Percentiles rank a stretch among this genome's conserved stretches.
phyloP scores from a whole-genome alignment of 2,113 vertebrate species.

The Arenaria interpres region DNA sequence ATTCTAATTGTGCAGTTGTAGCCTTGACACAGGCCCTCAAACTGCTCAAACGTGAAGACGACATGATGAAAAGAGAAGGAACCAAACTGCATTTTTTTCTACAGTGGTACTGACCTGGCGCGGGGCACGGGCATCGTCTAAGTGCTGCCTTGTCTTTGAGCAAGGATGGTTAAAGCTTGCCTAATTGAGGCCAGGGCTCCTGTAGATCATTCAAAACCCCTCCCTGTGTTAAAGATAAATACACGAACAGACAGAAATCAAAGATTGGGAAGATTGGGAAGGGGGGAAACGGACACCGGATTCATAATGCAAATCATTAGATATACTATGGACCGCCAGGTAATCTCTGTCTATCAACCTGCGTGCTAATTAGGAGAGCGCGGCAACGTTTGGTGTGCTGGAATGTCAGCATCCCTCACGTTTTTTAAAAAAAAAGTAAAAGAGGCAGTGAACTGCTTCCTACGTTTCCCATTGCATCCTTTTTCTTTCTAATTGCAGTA shows the following conservation, averaged over 20 bases:
- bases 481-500: constrained; percentile 10
- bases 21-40: not conserved
- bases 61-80: not conserved
- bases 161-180: not conserved
- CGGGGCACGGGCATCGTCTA: not conserved
- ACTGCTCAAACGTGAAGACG: not conserved
- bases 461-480: not conserved
- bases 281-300: not conserved
- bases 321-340: not conserved
- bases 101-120: fast-evolving
- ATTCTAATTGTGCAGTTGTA: not conserved
- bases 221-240: not conserved
- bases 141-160: not conserved
- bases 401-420: not conserved
- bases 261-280: not conserved
- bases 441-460: not conserved
- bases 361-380: not conserved
- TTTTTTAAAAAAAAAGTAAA: not conserved
- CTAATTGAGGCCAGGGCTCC: not conserved
- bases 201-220: not conserved
- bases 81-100: not conserved
- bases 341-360: not conserved
- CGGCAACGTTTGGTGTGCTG: not conserved
- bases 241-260: not conserved
- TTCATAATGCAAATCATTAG: not conserved